Conservation (phyloP, 2,888 invertebrate species). For the Anoplius nigerrimus region DNA sequence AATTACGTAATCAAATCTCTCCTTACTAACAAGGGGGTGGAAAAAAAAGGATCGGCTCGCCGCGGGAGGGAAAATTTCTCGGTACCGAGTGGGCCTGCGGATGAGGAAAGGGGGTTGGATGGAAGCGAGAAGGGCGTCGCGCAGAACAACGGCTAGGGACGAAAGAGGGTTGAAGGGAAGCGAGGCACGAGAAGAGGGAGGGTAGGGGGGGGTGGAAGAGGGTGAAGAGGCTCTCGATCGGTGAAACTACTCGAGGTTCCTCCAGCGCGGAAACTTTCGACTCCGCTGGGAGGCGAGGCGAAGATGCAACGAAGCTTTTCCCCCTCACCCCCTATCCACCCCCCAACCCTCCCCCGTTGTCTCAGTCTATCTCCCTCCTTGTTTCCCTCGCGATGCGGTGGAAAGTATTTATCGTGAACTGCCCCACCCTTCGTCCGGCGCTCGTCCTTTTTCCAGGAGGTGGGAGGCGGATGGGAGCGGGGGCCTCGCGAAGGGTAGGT, state of each 20-base stretch:
- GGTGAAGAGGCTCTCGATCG: slow-evolving; percentile 59
- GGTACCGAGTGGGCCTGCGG: background rate
- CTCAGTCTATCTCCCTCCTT: slow-evolving; percentile 9
- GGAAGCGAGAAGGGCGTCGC: background rate
- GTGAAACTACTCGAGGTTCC: slow-evolving; percentile 61
- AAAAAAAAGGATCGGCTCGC: slow-evolving; percentile 42
- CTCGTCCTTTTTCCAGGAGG: slow-evolving; percentile 58
- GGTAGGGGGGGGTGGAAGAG: slow-evolving; percentile 30
- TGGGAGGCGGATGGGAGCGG: slow-evolving; percentile 28
- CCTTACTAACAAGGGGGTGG: background rate
- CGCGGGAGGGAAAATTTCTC: slow-evolving; percentile 51
- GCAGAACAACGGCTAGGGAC: background rate
- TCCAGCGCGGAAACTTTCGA: slow-evolving; percentile 59
- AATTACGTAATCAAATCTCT: slow-evolving; percentile 47
- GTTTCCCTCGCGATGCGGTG: slow-evolving; percentile 45
- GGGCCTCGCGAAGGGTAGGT: background rate
- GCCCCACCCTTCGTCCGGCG: slow-evolving; percentile 23
- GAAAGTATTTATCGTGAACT: slow-evolving; percentile 65
- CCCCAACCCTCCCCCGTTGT: slow-evolving; percentile 20
- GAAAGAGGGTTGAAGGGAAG: slow-evolving; percentile 4
- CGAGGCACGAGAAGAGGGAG: slow-evolving; percentile 29
- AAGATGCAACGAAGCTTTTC: slow-evolving; percentile 53
- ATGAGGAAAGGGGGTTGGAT: background rate
- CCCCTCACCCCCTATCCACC: slow-evolving; percentile 17
- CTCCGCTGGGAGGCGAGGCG: slow-evolving; percentile 47